Percentiles rank a stretch among this genome's conserved stretches.
Conservation (phyloP, 2,888 invertebrate genomes). For the Nomada ferruginata region DNA sequence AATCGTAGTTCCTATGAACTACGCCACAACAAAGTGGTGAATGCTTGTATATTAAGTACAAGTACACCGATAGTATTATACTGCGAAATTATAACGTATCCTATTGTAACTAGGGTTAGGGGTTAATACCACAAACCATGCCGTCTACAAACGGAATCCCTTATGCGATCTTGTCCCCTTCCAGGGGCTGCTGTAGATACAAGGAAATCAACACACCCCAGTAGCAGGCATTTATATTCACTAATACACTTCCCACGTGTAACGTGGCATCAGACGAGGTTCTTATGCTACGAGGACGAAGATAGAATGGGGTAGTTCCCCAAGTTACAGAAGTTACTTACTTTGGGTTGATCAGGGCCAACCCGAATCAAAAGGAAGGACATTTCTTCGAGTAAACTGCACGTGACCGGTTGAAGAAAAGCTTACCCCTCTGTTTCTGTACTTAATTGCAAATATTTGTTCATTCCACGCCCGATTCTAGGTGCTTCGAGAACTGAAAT, state of each 20-base stretch:
- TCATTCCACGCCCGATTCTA: no score
- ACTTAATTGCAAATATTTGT: no score
- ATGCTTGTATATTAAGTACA: no score
- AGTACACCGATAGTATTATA: not conserved
- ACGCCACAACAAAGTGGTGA: no score
- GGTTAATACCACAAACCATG: conserved; percentile 22
- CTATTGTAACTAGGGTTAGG: conserved; percentile 6
- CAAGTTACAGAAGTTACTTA: not conserved
- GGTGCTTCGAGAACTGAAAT: no score
- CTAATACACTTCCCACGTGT: conserved; percentile 3
- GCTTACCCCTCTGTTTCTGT: no score
- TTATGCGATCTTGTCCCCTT: conserved; percentile 27
- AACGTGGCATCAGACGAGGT: not conserved
- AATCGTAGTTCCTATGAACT: no score
- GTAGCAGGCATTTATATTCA: not conserved
- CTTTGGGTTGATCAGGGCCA: not conserved
- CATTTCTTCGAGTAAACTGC: not conserved
- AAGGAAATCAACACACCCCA: not conserved
- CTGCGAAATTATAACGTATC: not conserved
- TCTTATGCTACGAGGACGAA: conserved; percentile 3
- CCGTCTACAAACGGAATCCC: conserved; percentile 20
- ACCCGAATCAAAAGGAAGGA: not conserved
- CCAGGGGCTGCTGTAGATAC: not conserved
- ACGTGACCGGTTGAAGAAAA: no score
- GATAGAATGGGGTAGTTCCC: not conserved